Percentiles rank a stretch among this genome's conserved stretches.
These are phyloP conservation scores for Ceratotherium simum DNA, from an alignment of 2,113 vertebrate genomes.

Conservation along the genomic window DNA sequence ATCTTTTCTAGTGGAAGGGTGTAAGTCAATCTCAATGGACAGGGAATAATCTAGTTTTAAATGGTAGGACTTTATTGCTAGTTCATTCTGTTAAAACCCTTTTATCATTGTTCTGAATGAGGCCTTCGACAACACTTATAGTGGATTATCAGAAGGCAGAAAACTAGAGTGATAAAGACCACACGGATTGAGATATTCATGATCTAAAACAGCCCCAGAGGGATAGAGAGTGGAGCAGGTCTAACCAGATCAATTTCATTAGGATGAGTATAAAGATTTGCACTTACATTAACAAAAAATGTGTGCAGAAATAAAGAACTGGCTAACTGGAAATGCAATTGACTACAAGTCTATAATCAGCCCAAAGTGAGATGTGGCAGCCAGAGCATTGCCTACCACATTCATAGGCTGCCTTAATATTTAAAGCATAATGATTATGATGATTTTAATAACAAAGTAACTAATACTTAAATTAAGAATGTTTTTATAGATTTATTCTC, in stretches of 20 bases:
- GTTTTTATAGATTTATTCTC: not conserved
- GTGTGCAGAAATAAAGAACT: not conserved
- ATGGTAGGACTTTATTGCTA: not conserved
- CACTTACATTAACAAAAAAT: not conserved
- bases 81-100: not conserved
- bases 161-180: not conserved
- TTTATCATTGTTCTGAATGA: constrained; percentile 9
- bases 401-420: not conserved
- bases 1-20: not conserved
- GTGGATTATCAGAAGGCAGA: not conserved
- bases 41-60: not conserved
- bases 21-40: not conserved
- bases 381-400: not conserved
- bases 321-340: not conserved
- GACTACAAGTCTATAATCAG: not conserved
- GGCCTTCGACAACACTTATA: not conserved
- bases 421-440: not conserved
- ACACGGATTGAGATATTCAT: not conserved
- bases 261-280: not conserved
- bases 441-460: not conserved
- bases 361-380: not conserved
- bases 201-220: not conserved
- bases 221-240: not conserved
- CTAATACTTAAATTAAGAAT: not conserved
- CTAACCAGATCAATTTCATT: not conserved